Conservation (phyloP, 2,797 vertebrate species). For the Tarsius wallacei region DNA sequence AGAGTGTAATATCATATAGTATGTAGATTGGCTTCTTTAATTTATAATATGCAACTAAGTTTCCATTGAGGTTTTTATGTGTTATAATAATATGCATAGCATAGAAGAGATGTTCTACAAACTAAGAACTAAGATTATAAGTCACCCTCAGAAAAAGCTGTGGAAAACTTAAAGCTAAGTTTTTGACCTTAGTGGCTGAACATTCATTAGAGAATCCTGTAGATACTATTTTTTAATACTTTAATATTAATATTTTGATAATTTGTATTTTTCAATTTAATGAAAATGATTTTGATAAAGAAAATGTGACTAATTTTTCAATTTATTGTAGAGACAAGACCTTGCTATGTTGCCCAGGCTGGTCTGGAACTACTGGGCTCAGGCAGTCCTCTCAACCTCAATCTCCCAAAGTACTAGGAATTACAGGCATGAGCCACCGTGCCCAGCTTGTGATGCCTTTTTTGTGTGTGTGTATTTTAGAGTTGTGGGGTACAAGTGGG, state of each 20-base stretch:
- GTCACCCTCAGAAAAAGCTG: slow-evolving; percentile 20
- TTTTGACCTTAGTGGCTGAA: not conserved
- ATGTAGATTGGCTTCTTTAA: not conserved
- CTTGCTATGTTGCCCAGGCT: too few relatives aligned
- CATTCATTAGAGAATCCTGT: not conserved
- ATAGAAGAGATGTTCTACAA: slow-evolving; percentile 11
- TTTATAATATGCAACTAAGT: not conserved
- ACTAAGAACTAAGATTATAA: slow-evolving; percentile 58
- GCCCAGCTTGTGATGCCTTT: not conserved
- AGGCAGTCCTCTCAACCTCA: too few relatives aligned
- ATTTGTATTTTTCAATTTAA: not conserved
- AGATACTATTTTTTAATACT: not conserved
- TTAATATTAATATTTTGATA: slow-evolving; percentile 46
- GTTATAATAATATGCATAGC: not conserved
- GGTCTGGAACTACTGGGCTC: too few relatives aligned
- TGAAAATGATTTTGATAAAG: slow-evolving; percentile 36
- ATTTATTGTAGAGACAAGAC: too few relatives aligned
- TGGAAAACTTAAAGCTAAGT: slow-evolving; percentile 37
- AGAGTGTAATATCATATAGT: not conserved
- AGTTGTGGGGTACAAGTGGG: too few relatives aligned
- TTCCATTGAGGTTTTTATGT: not conserved
- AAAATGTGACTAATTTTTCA: too few relatives aligned
- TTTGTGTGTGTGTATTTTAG: too few relatives aligned
- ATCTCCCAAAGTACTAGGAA: too few relatives aligned
- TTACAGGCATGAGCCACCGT: too few relatives aligned